Base-by-base conservation (phyloP, 30 jellyfish, hydroid and myxozoan genomes). In the Turritopsis rubra region DNA sequence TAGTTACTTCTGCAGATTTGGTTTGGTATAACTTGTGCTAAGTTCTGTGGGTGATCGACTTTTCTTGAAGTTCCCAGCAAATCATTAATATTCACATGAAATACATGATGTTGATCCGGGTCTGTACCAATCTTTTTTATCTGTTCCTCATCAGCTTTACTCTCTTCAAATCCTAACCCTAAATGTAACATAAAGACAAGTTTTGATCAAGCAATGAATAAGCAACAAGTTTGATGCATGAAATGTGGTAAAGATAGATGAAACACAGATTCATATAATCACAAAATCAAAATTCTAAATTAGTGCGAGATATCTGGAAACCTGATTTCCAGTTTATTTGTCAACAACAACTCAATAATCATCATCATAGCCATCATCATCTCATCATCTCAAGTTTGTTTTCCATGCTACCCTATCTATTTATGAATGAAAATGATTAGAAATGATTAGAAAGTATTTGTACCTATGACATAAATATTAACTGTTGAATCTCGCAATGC, bases 1-100 rank as follows among this genome's bases (percentile, higher is more conserved):
- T 54, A 25, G 77, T 81, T 81, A 81, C 88, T 54, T 66, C 88
- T 18, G 68, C 88, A 81, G 24, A 81, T 66, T 25, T 81, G 73
- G 85, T 81, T 26, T 53, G 88, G 88, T 21, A 81, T 54, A 1
- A 81, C 85, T 21, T 85, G 52, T 21, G 88, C 84, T 24, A 81
- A 26, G 27, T 54, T 17, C 66, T 81, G 85, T 20, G 88, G 88
- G 26, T 81, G 84, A 1, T 52, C 60, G 16, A 81, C 88, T n/a
- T 54, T 54, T 66, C 52, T 85, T 0, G 54, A 5, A 8, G 88
- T 66, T 8, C 88, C 88, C 29, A 81, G 26, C 20, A 81, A 26
- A 21, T 81, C 66, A 53, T 81, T 53, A 8, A 66, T 0, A 27
- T 81, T 87, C 25, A 81, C 74, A 17, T 81, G 86, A 70, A 81